Conservation (phyloP, 2,888 invertebrate genomes). For the Pollenia griseotomentosa region DNA sequence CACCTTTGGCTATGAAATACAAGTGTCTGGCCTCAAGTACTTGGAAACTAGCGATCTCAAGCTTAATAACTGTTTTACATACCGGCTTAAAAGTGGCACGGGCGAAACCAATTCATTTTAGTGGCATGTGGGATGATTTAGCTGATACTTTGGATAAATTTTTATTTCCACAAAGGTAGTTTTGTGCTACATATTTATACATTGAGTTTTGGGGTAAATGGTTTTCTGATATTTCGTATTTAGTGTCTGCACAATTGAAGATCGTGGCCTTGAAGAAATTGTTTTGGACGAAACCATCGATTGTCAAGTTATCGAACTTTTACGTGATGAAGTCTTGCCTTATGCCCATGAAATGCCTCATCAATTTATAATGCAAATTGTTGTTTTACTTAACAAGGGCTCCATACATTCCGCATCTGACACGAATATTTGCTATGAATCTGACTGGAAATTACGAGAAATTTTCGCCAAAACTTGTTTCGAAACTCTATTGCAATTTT, state of each 20-base stretch:
- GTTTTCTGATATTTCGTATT: background rate
- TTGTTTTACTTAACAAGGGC: conserved; percentile 93
- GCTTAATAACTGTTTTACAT: conserved; percentile 90
- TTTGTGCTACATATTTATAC: background rate
- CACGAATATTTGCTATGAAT: conserved; percentile 88
- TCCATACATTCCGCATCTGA: conserved; percentile 92
- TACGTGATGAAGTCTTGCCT: conserved; percentile 92
- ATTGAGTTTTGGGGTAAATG: background rate
- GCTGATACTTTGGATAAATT: conserved; percentile 95
- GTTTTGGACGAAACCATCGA: conserved; percentile 91
- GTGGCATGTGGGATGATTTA: conserved; percentile 93
- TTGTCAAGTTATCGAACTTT: conserved; percentile 91
- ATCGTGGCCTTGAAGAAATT: conserved; percentile 86
- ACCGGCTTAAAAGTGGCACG: conserved; percentile 95
- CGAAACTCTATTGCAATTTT: conserved; percentile 97
- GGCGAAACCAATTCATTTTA: conserved; percentile 89
- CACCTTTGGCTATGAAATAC: conserved; percentile 92
- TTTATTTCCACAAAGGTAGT: conserved; percentile 92
- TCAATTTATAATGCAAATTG: conserved; percentile 92
- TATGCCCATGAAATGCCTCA: conserved; percentile 91
- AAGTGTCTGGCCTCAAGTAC: conserved; percentile 91
- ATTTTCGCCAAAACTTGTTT: conserved; percentile 98
- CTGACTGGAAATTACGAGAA: conserved; percentile 93
- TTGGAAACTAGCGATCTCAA: conserved; percentile 92
- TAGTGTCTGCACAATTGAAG: conserved; percentile 85